A percentile compares a stretch with the other conserved stretches of the same genome.
Evolutionary conservation across 2,113 vertebrate genomes (phyloP).

Genomic region (Brevimyrus niger): DNA sequence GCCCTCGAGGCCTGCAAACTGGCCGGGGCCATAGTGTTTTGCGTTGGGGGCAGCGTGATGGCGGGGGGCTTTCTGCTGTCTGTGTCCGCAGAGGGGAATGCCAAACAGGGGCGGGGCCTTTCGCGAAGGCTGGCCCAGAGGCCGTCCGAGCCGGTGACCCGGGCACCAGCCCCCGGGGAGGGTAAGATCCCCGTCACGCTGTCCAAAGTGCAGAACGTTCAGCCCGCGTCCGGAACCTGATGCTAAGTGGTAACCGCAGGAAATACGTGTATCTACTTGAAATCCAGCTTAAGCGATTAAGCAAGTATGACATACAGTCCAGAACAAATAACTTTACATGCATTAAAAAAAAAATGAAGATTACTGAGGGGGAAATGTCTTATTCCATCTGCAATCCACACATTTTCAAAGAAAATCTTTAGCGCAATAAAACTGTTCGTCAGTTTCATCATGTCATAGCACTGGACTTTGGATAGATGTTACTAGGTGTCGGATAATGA

Average conservation of each 20-base stretch:
- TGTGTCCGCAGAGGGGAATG: constrained; percentile 75
- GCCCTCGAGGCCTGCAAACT: constrained; percentile 88
- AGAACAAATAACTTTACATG: neutral
- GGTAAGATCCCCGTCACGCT: constrained; percentile 87
- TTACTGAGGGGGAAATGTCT: neutral
- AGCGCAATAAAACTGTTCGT: neutral
- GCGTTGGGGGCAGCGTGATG: constrained; percentile 78
- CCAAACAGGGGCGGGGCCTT: constrained; percentile 83
- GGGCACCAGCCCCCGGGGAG: constrained; percentile 77
- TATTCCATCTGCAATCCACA: neutral
- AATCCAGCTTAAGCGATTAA: constrained; percentile 49
- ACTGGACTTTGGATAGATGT: neutral
- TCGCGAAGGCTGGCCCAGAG: constrained; percentile 92
- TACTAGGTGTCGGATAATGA: neutral
- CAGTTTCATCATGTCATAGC: neutral
- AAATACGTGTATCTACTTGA: constrained; percentile 31
- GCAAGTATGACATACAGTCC: neutral
- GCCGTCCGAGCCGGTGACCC: constrained; percentile 79
- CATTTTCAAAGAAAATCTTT: neutral
- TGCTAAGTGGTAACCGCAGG: neutral
- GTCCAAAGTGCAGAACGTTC: constrained; percentile 90
- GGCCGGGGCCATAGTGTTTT: constrained; percentile 84
- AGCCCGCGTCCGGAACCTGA: constrained; percentile 81
- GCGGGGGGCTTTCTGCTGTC: constrained; percentile 82
- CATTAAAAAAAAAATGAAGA: neutral